Base-by-base conservation (phyloP, 2,113 vertebrate species). In the Xenopus laevis region DNA sequence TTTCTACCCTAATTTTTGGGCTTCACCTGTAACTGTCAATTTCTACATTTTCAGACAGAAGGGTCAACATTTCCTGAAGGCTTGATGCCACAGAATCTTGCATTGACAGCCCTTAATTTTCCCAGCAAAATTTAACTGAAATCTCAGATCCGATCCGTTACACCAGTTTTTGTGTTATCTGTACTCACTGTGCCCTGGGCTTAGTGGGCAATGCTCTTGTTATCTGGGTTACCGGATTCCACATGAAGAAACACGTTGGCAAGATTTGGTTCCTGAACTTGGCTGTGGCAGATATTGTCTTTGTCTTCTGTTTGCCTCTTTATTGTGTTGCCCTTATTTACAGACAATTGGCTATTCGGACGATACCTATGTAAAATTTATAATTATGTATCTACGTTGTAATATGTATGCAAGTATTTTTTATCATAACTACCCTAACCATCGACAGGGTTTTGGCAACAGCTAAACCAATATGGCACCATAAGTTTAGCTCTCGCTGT, bases 191-290 rank as follows among this genome's bases (percentile, higher is more conserved):
- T 18, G 27, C 65, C 15, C 10, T 65, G 10, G 71, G 71, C 23
- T 12, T 65, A 7, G 8, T 45, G 2, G 63, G 46, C 10, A 74
- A 74, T 55, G 62, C 61, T 13, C n/a, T 57, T 30, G 71, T 74
- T 16, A 74, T 74, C 27, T 74, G 23, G 18, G 23, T 66, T 8
- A 65, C 27, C 7, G 63, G 71, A 6, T 74, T 74, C 10, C 23
- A 12, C 12, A 53, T 65, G 61, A 74, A 65, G 46, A 58, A 57
- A 45, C 10, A 52, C 7, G 18, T 33, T 13, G 57, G 52, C 20
- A 74, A 55, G 23, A 53, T 74, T 9, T 74, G 71, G 71, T 74
- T 74, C 20, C 50, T 74, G 10, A 65, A 74, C 50, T 16, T 74
- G 61, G 71, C 71, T 2, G 21, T 74, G 15, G 61, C 63, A 2